These are phyloP conservation scores for Thamnophis elegans DNA, from an alignment of 2,797 vertebrate genomes.

Conservation along the genomic window DNA sequence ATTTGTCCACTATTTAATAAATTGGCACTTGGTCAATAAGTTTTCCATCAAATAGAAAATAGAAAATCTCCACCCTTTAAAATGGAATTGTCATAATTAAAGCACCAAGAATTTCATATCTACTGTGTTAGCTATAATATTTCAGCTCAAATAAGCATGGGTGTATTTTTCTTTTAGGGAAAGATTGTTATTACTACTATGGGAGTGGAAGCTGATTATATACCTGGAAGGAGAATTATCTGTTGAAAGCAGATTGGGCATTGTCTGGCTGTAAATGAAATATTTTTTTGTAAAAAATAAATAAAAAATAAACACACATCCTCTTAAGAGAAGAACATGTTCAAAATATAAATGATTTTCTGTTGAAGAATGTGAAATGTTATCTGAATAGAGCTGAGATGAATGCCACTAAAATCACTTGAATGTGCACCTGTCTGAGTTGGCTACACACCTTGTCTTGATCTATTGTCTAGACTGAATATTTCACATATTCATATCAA, in stretches of 20 bases:
- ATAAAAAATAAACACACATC: background rate
- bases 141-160: background rate
- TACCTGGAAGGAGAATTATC: slow-evolving; percentile 7
- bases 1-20: slow-evolving; percentile 7
- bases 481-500: slow-evolving; percentile 16
- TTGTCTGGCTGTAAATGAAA: slow-evolving; percentile 3
- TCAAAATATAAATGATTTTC: slow-evolving; percentile 30
- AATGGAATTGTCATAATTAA: slow-evolving; percentile 4
- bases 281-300: background rate
- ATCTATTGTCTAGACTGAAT: background rate
- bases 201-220: background rate
- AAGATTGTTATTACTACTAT: background rate
- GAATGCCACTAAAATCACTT: background rate
- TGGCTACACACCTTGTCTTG: background rate
- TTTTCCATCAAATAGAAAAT: background rate
- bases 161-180: background rate
- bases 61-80: background rate
- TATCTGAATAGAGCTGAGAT: slow-evolving; percentile 24
- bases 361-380: slow-evolving; percentile 19
- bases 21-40: background rate
- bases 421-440: slow-evolving; percentile 38
- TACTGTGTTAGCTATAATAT: background rate
- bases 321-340: slow-evolving; percentile 7
- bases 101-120: background rate
- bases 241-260: background rate